These are phyloP conservation scores for Bombylius major DNA, from an alignment of 2,888 invertebrate genomes.

Conservation along the genomic window DNA sequence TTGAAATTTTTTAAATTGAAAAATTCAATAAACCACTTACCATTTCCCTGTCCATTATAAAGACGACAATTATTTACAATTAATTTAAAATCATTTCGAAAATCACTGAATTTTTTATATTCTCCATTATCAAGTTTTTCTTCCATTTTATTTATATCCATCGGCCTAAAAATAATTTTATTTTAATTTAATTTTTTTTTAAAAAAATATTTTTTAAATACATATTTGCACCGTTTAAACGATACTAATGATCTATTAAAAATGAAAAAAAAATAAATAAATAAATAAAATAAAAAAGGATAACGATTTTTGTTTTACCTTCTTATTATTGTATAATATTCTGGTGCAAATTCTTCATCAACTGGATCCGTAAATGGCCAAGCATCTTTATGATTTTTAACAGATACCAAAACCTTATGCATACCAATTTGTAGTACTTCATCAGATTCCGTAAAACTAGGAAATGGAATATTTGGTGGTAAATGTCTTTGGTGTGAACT, in stretches of 20 bases:
- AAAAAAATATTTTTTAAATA: not conserved
- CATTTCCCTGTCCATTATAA: conserved; percentile 88
- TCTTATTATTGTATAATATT: conserved; percentile 60
- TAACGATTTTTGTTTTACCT: conserved; percentile 25
- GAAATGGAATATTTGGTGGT: conserved; percentile 23
- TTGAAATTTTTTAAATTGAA: not conserved
- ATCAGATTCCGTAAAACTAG: conserved; percentile 64
- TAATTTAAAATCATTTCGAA: conserved; percentile 77
- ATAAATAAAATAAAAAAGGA: not conserved
- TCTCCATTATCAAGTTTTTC: conserved; percentile 69
- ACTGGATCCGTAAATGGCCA: conserved; percentile 93
- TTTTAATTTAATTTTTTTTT: not conserved
- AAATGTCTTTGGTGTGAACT: conserved; percentile 12
- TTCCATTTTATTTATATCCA: conserved; percentile 82
- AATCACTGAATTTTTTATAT: conserved; percentile 66
- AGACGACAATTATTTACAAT: conserved; percentile 87
- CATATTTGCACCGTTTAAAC: no score
- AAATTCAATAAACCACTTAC: conserved; percentile 38
- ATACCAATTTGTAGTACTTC: conserved; percentile 80
- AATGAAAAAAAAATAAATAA: not conserved
- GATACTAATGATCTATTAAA: not conserved
- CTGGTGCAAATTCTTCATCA: conserved; percentile 84
- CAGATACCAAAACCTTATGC: conserved; percentile 80
- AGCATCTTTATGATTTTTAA: conserved; percentile 80
- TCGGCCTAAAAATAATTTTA: conserved; percentile 44